phyloP scores from a whole-genome alignment of 2,797 vertebrate species.

The Zenarchopterus dispar region DNA sequence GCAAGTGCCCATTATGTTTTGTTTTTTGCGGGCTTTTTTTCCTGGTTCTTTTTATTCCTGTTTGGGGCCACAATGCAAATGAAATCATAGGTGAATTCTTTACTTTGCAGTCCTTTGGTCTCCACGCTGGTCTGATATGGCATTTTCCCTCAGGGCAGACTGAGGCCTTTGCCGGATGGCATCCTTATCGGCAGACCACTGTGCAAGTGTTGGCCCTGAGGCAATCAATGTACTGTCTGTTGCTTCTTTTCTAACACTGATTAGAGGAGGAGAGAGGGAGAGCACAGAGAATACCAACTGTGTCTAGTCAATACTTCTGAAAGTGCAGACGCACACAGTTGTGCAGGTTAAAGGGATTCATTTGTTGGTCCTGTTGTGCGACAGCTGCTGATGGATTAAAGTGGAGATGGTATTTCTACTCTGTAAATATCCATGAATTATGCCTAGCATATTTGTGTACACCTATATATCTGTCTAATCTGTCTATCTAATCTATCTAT shows the following conservation, averaged over 20 bases:
- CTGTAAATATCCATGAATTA: background rate
- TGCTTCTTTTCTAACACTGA: slow-evolving; percentile 54
- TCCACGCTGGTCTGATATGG: slow-evolving; percentile 15
- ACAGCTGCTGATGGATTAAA: slow-evolving; percentile 17
- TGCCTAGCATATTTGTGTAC: background rate
- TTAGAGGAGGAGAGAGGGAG: slow-evolving; percentile 51
- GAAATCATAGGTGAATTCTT: slow-evolving; percentile 37
- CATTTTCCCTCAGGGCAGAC: slow-evolving; percentile 47
- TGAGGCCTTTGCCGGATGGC: slow-evolving; percentile 48
- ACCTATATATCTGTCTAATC: slow-evolving; percentile 2
- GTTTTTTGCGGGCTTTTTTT: background rate
- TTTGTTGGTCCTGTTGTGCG: background rate
- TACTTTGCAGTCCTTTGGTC: slow-evolving; percentile 30
- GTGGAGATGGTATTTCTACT: slow-evolving; percentile 6
- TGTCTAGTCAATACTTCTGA: slow-evolving; percentile 13
- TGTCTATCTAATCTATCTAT: too few species aligned
- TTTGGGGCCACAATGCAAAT: slow-evolving; percentile 17
- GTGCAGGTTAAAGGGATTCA: slow-evolving; percentile 4
- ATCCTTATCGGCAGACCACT: slow-evolving; percentile 65
- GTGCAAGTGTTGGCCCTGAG: slow-evolving; percentile 56
- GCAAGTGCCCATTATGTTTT: background rate
- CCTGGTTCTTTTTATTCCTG: background rate
- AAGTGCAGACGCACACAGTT: slow-evolving; percentile 1
- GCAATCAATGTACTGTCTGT: slow-evolving; percentile 65
- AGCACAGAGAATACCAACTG: slow-evolving; percentile 56